These are phyloP conservation scores for Noctua fimbriata DNA, from an alignment of 2,888 invertebrate species.

Conservation along the genomic window DNA sequence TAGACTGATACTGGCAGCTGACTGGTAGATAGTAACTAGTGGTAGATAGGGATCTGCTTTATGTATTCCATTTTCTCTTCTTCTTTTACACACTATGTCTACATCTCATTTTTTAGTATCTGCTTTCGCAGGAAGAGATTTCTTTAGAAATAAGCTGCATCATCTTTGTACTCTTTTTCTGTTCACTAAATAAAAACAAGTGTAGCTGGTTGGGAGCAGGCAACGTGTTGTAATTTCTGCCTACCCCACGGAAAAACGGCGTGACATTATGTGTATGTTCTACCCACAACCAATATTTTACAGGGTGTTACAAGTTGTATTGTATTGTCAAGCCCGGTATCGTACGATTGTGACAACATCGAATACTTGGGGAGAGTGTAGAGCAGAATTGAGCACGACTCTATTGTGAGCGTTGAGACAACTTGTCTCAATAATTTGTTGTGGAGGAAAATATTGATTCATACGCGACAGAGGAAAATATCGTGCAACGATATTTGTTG, in stretches of 20 bases:
- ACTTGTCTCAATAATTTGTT: constrained; percentile 23
- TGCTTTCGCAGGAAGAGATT: no score
- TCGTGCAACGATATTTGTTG: background rate
- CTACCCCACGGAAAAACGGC: background rate
- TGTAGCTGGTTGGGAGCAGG: background rate
- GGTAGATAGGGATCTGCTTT: no score
- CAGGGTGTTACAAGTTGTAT: background rate
- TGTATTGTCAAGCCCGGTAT: constrained; percentile 1
- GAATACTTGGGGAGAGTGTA: background rate
- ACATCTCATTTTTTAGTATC: no score
- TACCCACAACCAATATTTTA: background rate
- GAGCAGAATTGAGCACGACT: background rate
- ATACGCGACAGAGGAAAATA: background rate
- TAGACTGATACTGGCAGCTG: no score
- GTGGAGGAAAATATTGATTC: constrained; percentile 22
- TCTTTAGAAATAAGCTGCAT: no score
- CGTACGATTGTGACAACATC: constrained; percentile 23
- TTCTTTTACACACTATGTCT: no score
- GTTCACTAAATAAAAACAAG: background rate
- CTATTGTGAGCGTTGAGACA: background rate
- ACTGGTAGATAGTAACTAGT: no score
- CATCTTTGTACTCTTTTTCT: no score
- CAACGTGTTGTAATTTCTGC: background rate
- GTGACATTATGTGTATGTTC: background rate
- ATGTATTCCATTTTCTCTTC: no score